Evolutionary conservation across 2,797 vertebrate species (phyloP).

Genomic region (Taeniopygia guttata): DNA sequence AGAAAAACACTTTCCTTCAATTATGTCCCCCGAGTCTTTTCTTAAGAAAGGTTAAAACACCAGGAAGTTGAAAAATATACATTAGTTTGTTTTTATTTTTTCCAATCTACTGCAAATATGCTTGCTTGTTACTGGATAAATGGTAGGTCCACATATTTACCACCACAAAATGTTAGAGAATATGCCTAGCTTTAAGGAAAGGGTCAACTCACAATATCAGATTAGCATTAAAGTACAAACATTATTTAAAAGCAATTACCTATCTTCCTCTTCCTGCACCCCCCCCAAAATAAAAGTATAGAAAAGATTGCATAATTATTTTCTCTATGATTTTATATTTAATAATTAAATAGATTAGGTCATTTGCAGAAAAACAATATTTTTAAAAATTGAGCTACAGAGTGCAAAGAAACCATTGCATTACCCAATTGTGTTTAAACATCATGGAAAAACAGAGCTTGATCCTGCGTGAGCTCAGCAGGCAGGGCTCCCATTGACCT

Average conservation of each 20-base stretch:
- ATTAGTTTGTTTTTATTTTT: slow-evolving; percentile 70
- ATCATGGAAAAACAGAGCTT: slow-evolving; percentile 45
- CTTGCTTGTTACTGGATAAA: background rate
- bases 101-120: slow-evolving; percentile 43
- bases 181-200: slow-evolving; percentile 33
- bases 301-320: slow-evolving; percentile 25
- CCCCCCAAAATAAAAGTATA: background rate
- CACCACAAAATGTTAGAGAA: slow-evolving; percentile 24
- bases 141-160: slow-evolving; percentile 31
- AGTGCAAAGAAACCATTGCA: background rate
- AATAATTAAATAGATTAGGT: background rate
- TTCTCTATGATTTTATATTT: background rate
- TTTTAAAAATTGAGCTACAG: slow-evolving; percentile 36
- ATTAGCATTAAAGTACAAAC: slow-evolving; percentile 31
- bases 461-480: slow-evolving; percentile 9
- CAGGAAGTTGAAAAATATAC: slow-evolving; percentile 70
- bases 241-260: slow-evolving; percentile 28
- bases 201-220: background rate
- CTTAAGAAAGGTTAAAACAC: slow-evolving; percentile 73
- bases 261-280: background rate
- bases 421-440: slow-evolving; percentile 59
- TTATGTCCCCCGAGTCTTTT: slow-evolving; percentile 71
- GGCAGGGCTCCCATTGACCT: slow-evolving; percentile 40
- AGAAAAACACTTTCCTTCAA: slow-evolving; percentile 78
- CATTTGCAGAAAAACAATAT: slow-evolving; percentile 13